These are phyloP conservation scores for Phoxinus phoxinus DNA, from an alignment of 2,113 vertebrate genomes.

Conservation along the genomic window DNA sequence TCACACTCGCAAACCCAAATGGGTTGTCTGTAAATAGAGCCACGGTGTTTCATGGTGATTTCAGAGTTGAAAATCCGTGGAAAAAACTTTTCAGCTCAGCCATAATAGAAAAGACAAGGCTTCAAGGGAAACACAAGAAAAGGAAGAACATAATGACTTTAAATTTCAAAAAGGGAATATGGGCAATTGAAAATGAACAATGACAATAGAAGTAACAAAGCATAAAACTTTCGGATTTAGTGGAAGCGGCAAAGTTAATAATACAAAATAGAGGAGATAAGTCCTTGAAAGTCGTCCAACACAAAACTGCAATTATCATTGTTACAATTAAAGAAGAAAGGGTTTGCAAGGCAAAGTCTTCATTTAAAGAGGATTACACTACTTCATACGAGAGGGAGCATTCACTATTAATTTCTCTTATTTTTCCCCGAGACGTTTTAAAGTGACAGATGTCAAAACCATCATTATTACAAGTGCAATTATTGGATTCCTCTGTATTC, in stretches of 20 bases:
- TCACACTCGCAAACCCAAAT: neutral
- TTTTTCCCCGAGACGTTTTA: constrained; percentile 76
- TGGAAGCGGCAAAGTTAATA: constrained; percentile 77
- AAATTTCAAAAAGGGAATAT: constrained; percentile 74
- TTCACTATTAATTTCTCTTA: constrained; percentile 80
- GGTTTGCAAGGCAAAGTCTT: constrained; percentile 67
- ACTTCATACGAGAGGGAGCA: constrained; percentile 74
- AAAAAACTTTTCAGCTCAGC: constrained; percentile 50
- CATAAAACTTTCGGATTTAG: constrained; percentile 81
- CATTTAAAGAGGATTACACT: constrained; percentile 77
- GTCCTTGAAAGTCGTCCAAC: constrained; percentile 80
- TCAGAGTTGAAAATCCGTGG: constrained; percentile 32
- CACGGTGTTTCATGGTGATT: constrained; percentile 38
- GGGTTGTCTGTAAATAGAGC: constrained; percentile 36
- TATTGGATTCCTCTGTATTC: constrained; percentile 66
- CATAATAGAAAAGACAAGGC: constrained; percentile 52
- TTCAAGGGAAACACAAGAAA: constrained; percentile 53
- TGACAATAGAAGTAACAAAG: constrained; percentile 72
- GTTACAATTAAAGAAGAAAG: constrained; percentile 79
- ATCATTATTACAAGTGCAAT: constrained; percentile 77
- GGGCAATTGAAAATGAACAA: constrained; percentile 76
- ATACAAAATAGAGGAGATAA: constrained; percentile 77
- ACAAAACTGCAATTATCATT: constrained; percentile 81
- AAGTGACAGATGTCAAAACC: constrained; percentile 79
- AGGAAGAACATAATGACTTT: constrained; percentile 66